Evolutionary conservation across 2,888 invertebrate genomes (phyloP).

Genomic region (Danaus chrysippus): DNA sequence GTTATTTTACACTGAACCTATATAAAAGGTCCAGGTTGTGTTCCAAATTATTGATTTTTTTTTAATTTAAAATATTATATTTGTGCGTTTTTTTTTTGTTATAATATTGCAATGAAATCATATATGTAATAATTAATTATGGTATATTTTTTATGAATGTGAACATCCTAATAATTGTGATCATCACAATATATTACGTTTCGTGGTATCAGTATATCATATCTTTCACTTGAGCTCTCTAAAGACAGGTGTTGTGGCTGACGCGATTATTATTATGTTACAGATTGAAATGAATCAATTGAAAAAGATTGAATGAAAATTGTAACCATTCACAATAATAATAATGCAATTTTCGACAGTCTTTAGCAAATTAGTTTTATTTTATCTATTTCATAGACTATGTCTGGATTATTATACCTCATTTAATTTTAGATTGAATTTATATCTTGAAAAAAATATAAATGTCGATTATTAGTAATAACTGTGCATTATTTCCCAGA

Average conservation of each 20-base stretch:
- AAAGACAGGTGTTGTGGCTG: not conserved
- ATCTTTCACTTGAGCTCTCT: conserved; percentile 4
- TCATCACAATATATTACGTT: not conserved
- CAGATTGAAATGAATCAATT: not conserved
- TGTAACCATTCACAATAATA: conserved; percentile 24
- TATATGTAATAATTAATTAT: conserved; percentile 17
- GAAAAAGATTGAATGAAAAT: not conserved
- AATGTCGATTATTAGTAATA: conserved; percentile 51
- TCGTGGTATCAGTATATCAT: not conserved
- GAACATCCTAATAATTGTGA: not conserved
- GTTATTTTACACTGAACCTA: conserved; percentile 59
- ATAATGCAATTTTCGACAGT: conserved; percentile 48
- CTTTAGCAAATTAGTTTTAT: conserved; percentile 55
- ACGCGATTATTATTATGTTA: conserved; percentile 4
- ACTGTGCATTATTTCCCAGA: conserved; percentile 29
- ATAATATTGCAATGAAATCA: conserved; percentile 46
- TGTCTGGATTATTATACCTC: conserved; percentile 74
- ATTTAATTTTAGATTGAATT: conserved; percentile 72
- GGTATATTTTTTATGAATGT: not conserved
- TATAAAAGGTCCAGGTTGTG: conserved; percentile 67
- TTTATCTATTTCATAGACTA: conserved; percentile 62
- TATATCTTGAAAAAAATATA: conserved; percentile 69
- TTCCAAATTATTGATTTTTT: conserved; percentile 67
- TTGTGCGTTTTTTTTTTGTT: conserved; percentile 47
- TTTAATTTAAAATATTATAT: conserved; percentile 41